Evolutionary conservation across 1,140 invertebrate species (phyloP).

Genomic region (Trichonephila inaurata): DNA sequence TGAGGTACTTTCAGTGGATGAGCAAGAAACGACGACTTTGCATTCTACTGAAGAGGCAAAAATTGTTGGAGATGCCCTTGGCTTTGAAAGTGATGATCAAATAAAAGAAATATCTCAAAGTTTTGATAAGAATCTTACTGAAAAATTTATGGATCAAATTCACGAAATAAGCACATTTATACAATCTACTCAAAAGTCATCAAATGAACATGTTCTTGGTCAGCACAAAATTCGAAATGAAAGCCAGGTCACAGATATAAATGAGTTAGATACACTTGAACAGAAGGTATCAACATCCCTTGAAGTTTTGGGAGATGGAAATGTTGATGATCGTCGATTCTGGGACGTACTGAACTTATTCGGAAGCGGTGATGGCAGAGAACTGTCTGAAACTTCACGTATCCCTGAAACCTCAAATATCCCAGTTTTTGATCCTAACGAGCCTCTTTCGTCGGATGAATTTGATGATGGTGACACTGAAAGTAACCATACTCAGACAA

Average conservation of each 20-base stretch:
- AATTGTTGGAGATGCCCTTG: not conserved
- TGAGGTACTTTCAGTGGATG: not conserved
- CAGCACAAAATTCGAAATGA: too few relatives aligned
- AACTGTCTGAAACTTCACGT: not conserved
- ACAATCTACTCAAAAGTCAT: too few relatives aligned
- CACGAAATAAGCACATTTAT: too few relatives aligned
- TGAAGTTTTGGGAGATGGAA: not conserved
- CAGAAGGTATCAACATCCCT: not conserved
- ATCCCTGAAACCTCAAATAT: not conserved
- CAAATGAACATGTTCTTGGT: too few relatives aligned
- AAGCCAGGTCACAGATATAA: too few relatives aligned
- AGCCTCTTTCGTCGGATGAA: not conserved
- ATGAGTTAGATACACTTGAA: not conserved
- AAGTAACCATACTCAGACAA: not conserved
- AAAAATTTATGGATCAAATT: not conserved
- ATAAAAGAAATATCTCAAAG: not conserved
- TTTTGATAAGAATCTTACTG: not conserved
- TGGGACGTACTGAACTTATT: not conserved
- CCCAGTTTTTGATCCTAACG: not conserved
- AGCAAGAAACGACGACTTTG: not conserved
- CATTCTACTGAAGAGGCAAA: not conserved
- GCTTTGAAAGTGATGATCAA: not conserved
- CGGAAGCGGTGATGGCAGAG: slow-evolving; percentile 27
- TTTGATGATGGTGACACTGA: not conserved
- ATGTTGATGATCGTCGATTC: not conserved